These are phyloP conservation scores for Anoplophora glabripennis DNA, from an alignment of 1,140 invertebrate species.

Conservation along the genomic window DNA sequence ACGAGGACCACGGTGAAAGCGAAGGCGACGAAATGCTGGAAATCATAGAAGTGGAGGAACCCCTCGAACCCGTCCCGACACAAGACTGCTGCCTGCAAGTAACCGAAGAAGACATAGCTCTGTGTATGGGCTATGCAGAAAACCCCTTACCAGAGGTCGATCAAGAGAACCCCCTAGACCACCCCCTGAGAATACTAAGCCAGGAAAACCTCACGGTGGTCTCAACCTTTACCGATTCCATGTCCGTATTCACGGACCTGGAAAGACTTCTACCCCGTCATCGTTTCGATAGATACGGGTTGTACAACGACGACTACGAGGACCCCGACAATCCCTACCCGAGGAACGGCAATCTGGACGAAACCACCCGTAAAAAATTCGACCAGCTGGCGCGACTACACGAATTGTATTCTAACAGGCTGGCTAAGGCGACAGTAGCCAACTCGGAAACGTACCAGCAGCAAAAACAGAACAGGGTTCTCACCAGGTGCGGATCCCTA, in stretches of 20 bases:
- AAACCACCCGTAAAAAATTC: constrained; percentile 53
- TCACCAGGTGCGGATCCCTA: constrained; percentile 63
- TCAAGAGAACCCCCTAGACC: constrained; percentile 63
- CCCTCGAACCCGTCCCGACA: constrained; percentile 74
- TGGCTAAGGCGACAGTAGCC: constrained; percentile 60
- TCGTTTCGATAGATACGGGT: constrained; percentile 39
- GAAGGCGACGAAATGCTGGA: constrained; percentile 72
- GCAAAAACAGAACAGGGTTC: constrained; percentile 45
- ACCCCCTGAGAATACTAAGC: constrained; percentile 82
- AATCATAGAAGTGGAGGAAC: constrained; percentile 79
- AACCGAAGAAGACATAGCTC: constrained; percentile 87
- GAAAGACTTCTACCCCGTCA: constrained; percentile 55
- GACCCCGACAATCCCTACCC: constrained; percentile 44
- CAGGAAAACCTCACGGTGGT: constrained; percentile 87
- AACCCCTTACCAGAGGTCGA: constrained; percentile 70
- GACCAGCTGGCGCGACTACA: constrained; percentile 66
- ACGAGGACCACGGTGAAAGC: constrained; percentile 39
- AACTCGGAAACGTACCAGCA: constrained; percentile 56
- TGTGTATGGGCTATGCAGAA: constrained; percentile 74
- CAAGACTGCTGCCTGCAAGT: constrained; percentile 82
- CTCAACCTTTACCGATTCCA: constrained; percentile 80
- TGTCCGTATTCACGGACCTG: constrained; percentile 72
- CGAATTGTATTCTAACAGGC: constrained; percentile 64
- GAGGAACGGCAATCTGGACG: constrained; percentile 36
- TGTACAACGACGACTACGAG: constrained; percentile 47